phyloP scores from a whole-genome alignment of 2,113 vertebrate genomes.

The Bujurquina vittata region DNA sequence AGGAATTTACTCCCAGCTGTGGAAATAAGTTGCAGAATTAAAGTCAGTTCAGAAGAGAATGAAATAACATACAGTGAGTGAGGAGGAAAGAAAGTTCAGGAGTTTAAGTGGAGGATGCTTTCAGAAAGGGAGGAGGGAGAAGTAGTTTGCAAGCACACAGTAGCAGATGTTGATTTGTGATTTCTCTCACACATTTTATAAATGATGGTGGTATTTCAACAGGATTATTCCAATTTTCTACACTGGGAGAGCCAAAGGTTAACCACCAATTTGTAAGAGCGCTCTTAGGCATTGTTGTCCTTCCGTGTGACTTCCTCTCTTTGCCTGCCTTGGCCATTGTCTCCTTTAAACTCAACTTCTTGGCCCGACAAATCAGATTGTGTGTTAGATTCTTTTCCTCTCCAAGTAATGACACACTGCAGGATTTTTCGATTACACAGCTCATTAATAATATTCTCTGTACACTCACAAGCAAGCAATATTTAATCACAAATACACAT shows the following conservation, averaged over 20 bases:
- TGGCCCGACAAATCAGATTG: not conserved
- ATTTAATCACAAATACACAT: slow-evolving; percentile 47
- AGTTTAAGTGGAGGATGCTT: slow-evolving; percentile 23
- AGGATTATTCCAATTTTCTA: not conserved
- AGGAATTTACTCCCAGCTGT: not conserved
- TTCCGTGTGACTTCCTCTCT: not conserved
- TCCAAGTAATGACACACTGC: slow-evolving; percentile 39
- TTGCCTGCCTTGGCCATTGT: not conserved
- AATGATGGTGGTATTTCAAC: slow-evolving; percentile 28
- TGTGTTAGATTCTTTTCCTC: slow-evolving; percentile 16
- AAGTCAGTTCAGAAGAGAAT: slow-evolving; percentile 3
- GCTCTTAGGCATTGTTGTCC: not conserved
- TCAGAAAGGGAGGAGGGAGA: not conserved
- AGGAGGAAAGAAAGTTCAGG: slow-evolving; percentile 22
- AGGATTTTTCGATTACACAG: slow-evolving; percentile 52
- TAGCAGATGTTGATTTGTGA: not conserved
- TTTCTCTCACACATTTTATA: not conserved
- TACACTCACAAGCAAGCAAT: slow-evolving; percentile 40
- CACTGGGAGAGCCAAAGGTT: not conserved
- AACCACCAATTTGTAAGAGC: not conserved
- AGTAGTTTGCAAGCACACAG: not conserved
- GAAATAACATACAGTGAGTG: slow-evolving; percentile 28
- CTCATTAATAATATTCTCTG: slow-evolving; percentile 54
- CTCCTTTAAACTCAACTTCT: not conserved
- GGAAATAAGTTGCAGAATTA: slow-evolving; percentile 17